Percentiles rank a stretch among this genome's conserved stretches.
phyloP scores from a whole-genome alignment of 1,140 invertebrate genomes.

The Neodiprion pinetum region DNA sequence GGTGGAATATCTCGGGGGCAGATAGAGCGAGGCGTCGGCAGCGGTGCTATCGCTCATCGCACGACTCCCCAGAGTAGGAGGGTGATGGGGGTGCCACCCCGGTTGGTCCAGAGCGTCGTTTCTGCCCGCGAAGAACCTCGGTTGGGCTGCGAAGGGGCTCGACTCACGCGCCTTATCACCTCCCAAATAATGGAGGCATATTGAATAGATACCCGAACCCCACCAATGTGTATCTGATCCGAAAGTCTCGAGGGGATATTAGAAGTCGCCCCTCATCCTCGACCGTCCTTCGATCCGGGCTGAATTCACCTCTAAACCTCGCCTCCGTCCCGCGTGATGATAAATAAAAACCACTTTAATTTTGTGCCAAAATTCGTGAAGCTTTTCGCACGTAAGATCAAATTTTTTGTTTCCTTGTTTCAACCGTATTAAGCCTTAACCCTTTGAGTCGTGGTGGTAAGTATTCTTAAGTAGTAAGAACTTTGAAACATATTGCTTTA shows the following conservation, averaged over 20 bases:
- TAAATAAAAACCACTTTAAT: too few relatives aligned
- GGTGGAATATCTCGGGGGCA: slow-evolving; percentile 7
- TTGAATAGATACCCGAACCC: slow-evolving; percentile 47
- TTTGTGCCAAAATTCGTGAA: neutral
- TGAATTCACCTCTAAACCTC: slow-evolving; percentile 22
- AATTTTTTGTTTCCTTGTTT: neutral
- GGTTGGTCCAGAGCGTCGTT: slow-evolving; percentile 9
- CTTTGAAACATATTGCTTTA: too few relatives aligned
- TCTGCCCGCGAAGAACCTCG: neutral
- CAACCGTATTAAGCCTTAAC: too few relatives aligned
- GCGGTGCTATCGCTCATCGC: slow-evolving; percentile 40
- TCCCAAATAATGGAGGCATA: slow-evolving; percentile 50
- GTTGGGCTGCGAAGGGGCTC: neutral
- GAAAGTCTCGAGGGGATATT: slow-evolving; percentile 43
- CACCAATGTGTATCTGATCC: slow-evolving; percentile 47
- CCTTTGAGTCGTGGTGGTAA: too few relatives aligned
- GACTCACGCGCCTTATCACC: slow-evolving; percentile 42
- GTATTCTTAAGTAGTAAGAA: too few relatives aligned
- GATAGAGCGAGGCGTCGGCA: slow-evolving; percentile 15
- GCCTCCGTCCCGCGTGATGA: slow-evolving; percentile 16
- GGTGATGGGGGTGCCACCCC: slow-evolving; percentile 16
- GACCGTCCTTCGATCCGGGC: neutral
- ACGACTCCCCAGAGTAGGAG: slow-evolving; percentile 27
- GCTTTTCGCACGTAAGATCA: neutral
- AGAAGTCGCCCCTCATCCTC: slow-evolving; percentile 35